Evolutionary conservation across 2,797 vertebrate species (phyloP).

Genomic region (Phoebastria nigripes): DNA sequence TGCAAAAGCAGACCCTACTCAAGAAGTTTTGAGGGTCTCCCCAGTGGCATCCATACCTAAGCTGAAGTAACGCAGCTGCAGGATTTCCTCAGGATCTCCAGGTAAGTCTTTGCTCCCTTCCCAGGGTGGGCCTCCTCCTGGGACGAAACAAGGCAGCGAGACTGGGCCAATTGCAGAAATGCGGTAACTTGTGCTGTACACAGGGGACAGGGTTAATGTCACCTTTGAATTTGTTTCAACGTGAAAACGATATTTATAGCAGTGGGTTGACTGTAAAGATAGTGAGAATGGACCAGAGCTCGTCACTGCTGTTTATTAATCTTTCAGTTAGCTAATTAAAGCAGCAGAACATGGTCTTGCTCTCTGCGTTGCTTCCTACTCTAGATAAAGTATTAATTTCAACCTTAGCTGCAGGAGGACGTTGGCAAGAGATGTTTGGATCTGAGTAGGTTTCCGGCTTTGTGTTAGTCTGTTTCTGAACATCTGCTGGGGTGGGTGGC

Average conservation of each 20-base stretch:
- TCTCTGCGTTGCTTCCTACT: not conserved
- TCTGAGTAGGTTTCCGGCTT: not conserved
- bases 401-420: not conserved
- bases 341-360: not conserved
- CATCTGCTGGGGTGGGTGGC: slow-evolving; percentile 50
- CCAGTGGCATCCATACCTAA: not conserved
- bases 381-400: not conserved
- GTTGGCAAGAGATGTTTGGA: not conserved
- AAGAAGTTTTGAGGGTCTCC: not conserved
- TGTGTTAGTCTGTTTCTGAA: slow-evolving; percentile 32
- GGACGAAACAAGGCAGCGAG: not conserved
- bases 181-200: not conserved
- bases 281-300: not conserved
- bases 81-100: not conserved
- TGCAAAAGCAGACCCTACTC: not conserved
- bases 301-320: not conserved
- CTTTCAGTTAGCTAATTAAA: not conserved
- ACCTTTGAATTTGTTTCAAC: not conserved
- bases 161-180: not conserved
- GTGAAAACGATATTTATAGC: not conserved
- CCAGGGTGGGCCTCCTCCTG: not conserved
- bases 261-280: not conserved
- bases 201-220: not conserved
- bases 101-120: not conserved
- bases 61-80: not conserved